phyloP scores from a whole-genome alignment of 1,140 invertebrate genomes.

The Vanessa tameamea region DNA sequence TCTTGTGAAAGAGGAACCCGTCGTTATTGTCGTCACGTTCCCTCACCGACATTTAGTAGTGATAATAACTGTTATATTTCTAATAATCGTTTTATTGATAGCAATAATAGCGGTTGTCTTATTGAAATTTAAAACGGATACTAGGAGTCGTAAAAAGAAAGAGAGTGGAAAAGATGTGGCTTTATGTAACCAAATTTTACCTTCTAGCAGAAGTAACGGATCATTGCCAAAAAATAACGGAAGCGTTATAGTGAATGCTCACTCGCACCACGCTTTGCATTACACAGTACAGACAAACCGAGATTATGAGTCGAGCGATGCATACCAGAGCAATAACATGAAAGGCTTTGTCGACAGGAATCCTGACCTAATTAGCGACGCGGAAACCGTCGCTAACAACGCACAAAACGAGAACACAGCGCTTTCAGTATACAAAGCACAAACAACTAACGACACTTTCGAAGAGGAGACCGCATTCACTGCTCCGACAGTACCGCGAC shows the following conservation, averaged over 20 bases:
- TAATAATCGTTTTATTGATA: conserved; percentile 83
- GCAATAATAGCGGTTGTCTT: conserved; percentile 83
- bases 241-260: conserved; percentile 74
- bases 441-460: conserved; percentile 63
- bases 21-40: conserved; percentile 84
- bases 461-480: conserved; percentile 76
- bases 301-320: conserved; percentile 70
- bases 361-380: conserved; percentile 88
- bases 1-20: conserved; percentile 86
- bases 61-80: conserved; percentile 82
- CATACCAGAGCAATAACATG: conserved; percentile 77
- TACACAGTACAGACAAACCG: conserved; percentile 69
- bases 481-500: conserved; percentile 66
- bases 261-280: conserved; percentile 76
- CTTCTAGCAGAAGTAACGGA: conserved; percentile 68
- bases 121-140: conserved; percentile 83
- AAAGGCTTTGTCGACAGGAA: conserved; percentile 85
- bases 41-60: conserved; percentile 86
- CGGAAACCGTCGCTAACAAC: conserved; percentile 84
- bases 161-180: conserved; percentile 79
- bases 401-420: conserved; percentile 80
- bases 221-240: conserved; percentile 75
- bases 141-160: conserved; percentile 81
- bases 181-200: conserved; percentile 74
- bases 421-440: conserved; percentile 72